These are phyloP conservation scores for Pangasianodon gigas DNA, from an alignment of 2,113 vertebrate genomes.

Conservation along the genomic window DNA sequence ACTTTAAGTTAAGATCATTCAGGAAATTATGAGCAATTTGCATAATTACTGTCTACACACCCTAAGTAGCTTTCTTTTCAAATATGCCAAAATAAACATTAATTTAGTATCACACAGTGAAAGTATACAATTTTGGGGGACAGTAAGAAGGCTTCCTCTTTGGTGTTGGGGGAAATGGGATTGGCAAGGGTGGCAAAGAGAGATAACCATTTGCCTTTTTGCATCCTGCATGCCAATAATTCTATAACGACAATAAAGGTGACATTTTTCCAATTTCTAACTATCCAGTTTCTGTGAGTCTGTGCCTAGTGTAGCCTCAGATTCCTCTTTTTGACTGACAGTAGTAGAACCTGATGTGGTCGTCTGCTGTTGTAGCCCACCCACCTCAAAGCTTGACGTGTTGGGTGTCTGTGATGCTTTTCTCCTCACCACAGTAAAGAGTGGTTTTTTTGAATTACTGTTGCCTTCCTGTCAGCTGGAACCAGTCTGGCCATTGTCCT, in stretches of 20 bases:
- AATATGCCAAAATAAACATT: not conserved
- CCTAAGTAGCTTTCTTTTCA: not conserved
- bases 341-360: too few relatives aligned
- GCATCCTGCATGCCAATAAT: not conserved
- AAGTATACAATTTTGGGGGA: not conserved
- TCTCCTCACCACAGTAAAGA: not conserved
- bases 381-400: not conserved
- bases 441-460: not conserved
- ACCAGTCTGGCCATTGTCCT: constrained; percentile 10
- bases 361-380: not conserved
- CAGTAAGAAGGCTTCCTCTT: not conserved
- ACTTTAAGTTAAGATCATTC: not conserved
- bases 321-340: not conserved
- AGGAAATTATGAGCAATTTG: not conserved
- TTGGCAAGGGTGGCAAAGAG: not conserved
- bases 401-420: not conserved
- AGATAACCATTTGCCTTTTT: not conserved
- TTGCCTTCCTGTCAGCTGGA: constrained; percentile 8
- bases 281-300: not conserved
- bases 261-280: not conserved
- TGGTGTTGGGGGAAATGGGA: not conserved
- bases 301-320: not conserved
- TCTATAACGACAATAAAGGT: not conserved
- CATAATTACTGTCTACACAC: not conserved
- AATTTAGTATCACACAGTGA: not conserved